Conservation (phyloP, 2,888 invertebrate genomes). For the Macrosiphum euphorbiae region DNA sequence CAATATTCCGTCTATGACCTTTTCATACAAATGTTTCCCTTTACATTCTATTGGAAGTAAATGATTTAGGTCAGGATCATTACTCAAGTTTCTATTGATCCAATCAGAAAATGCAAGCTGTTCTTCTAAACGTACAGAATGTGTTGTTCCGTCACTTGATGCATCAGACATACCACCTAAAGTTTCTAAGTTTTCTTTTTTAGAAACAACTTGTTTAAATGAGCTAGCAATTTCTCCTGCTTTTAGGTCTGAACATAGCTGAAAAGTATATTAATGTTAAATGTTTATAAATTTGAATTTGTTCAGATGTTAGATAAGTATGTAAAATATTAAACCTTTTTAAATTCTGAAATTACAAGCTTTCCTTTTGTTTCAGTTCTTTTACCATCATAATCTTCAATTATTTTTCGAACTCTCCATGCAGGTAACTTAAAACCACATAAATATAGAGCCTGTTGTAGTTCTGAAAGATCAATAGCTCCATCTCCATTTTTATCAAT, state of each 20-base stretch:
- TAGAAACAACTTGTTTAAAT: slow-evolving; percentile 93
- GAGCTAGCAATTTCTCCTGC: slow-evolving; percentile 91
- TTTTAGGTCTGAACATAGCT: slow-evolving; percentile 87
- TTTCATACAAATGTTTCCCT: slow-evolving; percentile 91
- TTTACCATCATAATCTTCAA: slow-evolving; percentile 83
- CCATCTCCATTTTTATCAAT: slow-evolving; percentile 94
- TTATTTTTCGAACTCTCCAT: slow-evolving; percentile 89
- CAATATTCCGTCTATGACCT: slow-evolving; percentile 95
- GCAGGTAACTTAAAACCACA: slow-evolving; percentile 96
- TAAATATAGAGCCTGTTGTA: slow-evolving; percentile 90
- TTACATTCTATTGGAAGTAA: slow-evolving; percentile 92
- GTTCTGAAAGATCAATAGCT: slow-evolving; percentile 88
- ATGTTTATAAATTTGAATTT: background rate
- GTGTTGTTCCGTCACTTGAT: slow-evolving; percentile 95
- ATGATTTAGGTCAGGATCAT: slow-evolving; percentile 90
- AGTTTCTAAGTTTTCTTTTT: slow-evolving; percentile 92
- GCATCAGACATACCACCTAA: slow-evolving; percentile 94
- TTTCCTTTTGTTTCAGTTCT: slow-evolving; percentile 77
- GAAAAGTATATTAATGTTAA: slow-evolving; percentile 66
- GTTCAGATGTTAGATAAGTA: background rate
- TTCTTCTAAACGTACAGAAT: slow-evolving; percentile 94
- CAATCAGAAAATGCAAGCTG: slow-evolving; percentile 98
- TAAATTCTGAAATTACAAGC: slow-evolving; percentile 90
- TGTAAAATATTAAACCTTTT: slow-evolving; percentile 73
- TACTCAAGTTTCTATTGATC: slow-evolving; percentile 94